phyloP scores from a whole-genome alignment of 30 jellyfish, hydroid and myxozoan species.

The Catostylus mosaicus region DNA sequence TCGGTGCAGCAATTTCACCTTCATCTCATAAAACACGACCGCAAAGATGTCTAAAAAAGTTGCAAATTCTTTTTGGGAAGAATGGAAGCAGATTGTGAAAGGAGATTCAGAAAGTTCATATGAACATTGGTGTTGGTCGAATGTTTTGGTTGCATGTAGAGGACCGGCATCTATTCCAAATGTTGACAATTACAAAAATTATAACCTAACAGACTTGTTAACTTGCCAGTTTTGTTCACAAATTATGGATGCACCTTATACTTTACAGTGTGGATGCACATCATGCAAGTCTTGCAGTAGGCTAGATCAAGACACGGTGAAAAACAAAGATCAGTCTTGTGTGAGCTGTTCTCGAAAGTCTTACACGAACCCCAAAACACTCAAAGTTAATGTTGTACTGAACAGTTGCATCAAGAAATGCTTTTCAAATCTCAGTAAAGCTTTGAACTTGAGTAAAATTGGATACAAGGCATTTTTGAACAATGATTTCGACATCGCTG shows the following conservation, averaged over 20 bases:
- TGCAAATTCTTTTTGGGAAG: not conserved
- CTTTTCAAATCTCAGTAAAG: not conserved
- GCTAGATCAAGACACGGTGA: not conserved
- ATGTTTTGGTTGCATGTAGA: not conserved
- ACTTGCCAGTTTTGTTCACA: constrained; percentile 1
- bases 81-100: not conserved
- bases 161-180: not conserved
- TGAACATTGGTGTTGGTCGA: not conserved
- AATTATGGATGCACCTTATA: not conserved
- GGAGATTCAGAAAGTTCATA: not conserved
- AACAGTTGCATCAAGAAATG: not conserved
- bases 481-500: not conserved
- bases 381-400: not conserved
- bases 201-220: not conserved
- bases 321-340: not conserved
- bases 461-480: not conserved
- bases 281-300: not conserved
- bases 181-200: not conserved
- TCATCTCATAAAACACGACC: not conserved
- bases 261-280: not conserved
- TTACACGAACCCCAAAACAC: not conserved
- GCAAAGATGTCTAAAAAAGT: not conserved
- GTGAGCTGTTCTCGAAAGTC: not conserved
- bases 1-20: no score
- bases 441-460: not conserved